Percentiles rank a stretch among this genome's conserved stretches.
These are phyloP conservation scores for Drosophila rufa DNA, from an alignment of 1,140 invertebrate genomes.

Conservation along the genomic window DNA sequence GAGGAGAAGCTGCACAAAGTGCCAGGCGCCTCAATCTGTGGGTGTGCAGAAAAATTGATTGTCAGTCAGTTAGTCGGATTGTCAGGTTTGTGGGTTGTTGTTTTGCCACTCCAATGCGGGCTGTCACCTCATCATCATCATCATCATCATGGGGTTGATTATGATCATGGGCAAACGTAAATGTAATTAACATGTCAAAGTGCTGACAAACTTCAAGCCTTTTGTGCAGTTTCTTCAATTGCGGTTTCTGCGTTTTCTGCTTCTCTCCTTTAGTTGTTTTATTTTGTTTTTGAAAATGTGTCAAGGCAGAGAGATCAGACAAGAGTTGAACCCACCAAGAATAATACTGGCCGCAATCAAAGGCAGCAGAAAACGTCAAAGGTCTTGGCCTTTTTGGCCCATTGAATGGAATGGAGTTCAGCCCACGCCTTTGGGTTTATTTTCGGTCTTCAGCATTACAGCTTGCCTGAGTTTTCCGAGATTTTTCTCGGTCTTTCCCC, in stretches of 20 bases:
- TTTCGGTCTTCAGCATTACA: slow-evolving; percentile 17
- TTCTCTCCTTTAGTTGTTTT: slow-evolving; percentile 13
- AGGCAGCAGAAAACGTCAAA: slow-evolving; percentile 36
- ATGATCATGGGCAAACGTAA: slow-evolving; percentile 55
- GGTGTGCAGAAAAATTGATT: slow-evolving; percentile 58
- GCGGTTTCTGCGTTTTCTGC: slow-evolving; percentile 31
- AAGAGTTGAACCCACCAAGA: slow-evolving; percentile 38
- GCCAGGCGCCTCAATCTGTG: slow-evolving; percentile 26
- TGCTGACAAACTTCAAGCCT: slow-evolving; percentile 67
- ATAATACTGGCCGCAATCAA: slow-evolving; percentile 49
- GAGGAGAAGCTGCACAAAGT: slow-evolving; percentile 28
- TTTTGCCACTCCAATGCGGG: slow-evolving; percentile 34
- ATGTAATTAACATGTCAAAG: slow-evolving; percentile 75
- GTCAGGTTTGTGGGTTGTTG: slow-evolving; percentile 30
- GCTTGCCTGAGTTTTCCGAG: slow-evolving; percentile 7
- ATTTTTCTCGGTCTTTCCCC: background rate
- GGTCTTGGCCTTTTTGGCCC: slow-evolving; percentile 41
- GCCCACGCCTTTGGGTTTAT: slow-evolving; percentile 36
- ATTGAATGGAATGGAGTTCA: slow-evolving; percentile 1
- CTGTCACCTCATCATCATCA: slow-evolving; percentile 53
- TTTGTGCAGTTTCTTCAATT: slow-evolving; percentile 57
- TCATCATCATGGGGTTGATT: slow-evolving; percentile 33
- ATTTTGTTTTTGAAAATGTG: slow-evolving; percentile 52
- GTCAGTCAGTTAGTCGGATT: slow-evolving; percentile 39
- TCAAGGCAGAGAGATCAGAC: slow-evolving; percentile 58